These are phyloP conservation scores for Anguilla marmorata DNA, from an alignment of 2,797 vertebrate species.

Conservation along the genomic window DNA sequence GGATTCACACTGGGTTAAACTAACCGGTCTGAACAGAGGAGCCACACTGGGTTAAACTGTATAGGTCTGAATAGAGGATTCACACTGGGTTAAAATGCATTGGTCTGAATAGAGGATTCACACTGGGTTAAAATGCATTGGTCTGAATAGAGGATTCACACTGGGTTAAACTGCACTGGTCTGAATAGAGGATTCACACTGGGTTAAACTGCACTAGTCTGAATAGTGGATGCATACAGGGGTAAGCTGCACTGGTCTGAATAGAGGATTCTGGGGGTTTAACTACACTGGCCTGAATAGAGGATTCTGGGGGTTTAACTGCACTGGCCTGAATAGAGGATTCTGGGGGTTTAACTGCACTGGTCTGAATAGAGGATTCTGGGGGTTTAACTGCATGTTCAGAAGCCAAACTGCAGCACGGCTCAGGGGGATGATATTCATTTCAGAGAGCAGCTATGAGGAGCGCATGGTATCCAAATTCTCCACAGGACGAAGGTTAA, in stretches of 20 bases:
- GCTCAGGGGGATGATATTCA: neutral
- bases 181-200: neutral
- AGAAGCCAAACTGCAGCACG: neutral
- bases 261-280: neutral
- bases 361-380: neutral
- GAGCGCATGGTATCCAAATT: neutral
- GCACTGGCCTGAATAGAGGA: neutral
- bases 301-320: neutral
- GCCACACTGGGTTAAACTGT: neutral
- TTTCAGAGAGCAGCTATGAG: neutral
- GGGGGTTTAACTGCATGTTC: neutral
- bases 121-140: neutral
- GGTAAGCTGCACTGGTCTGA: neutral
- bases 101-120: neutral
- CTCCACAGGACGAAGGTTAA: conserved; percentile 2
- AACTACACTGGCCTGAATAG: neutral
- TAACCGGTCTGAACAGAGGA: neutral
- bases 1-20: neutral
- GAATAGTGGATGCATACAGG: neutral
- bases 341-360: neutral
- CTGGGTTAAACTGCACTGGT: neutral
- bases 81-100: neutral
- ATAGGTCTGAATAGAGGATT: neutral
- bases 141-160: neutral
- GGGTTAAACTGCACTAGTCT: neutral